These are phyloP conservation scores for Polypedilum vanderplanki DNA, from an alignment of 1,140 invertebrate genomes.

Conservation along the genomic window DNA sequence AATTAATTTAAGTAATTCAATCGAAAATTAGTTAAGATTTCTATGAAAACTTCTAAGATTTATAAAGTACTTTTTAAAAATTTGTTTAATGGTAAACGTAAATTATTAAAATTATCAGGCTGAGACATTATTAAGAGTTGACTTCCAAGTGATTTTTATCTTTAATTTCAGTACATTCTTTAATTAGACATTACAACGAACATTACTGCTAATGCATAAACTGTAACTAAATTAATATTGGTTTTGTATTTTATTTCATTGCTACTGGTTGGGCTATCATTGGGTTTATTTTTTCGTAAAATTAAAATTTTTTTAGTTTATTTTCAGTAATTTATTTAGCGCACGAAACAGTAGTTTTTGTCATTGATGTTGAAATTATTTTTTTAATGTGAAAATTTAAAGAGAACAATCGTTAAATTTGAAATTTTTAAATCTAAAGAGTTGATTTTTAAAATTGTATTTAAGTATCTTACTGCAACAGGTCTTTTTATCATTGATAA, in stretches of 20 bases:
- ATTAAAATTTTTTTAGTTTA: too few relatives aligned
- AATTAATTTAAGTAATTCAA: too few relatives aligned
- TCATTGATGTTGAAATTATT: too few relatives aligned
- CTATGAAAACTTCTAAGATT: too few relatives aligned
- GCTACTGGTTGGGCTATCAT: background rate
- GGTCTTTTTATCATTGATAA: background rate
- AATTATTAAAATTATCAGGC: background rate
- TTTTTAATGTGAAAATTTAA: too few relatives aligned
- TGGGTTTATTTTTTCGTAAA: too few relatives aligned
- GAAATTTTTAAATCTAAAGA: background rate
- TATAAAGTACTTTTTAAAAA: too few relatives aligned
- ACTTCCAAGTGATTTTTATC: background rate
- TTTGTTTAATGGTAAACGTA: too few relatives aligned
- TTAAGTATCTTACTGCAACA: background rate
- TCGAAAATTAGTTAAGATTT: too few relatives aligned
- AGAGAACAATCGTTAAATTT: background rate
- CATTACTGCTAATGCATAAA: background rate
- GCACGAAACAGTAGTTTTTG: too few relatives aligned
- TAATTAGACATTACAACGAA: background rate
- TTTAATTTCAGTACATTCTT: background rate
- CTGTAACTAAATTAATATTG: background rate
- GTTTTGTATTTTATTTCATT: constrained; percentile 8
- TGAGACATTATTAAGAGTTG: background rate
- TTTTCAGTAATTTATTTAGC: too few relatives aligned
- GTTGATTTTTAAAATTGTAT: background rate